These are phyloP conservation scores for Anas flavirostris DNA, from an alignment of 2,797 vertebrate genomes.

Conservation along the genomic window DNA sequence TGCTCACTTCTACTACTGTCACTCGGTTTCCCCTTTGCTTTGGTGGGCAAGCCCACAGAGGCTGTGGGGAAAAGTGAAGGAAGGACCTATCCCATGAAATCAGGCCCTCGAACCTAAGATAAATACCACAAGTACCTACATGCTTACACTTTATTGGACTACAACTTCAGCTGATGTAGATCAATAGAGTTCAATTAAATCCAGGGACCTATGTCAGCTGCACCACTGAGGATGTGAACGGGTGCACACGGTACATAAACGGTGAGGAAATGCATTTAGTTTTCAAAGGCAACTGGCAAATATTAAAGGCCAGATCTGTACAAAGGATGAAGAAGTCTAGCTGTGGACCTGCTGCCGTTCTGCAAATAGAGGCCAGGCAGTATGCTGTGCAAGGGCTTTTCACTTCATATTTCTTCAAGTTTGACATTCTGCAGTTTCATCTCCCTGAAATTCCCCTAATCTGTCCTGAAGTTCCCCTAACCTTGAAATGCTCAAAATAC, in stretches of 20 bases:
- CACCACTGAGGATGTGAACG: not conserved
- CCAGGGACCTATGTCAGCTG: not conserved
- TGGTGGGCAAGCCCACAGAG: not conserved
- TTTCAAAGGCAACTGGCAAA: slow-evolving; percentile 3
- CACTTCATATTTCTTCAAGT: not conserved
- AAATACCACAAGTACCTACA: not conserved
- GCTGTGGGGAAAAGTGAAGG: not conserved
- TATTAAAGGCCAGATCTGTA: not conserved
- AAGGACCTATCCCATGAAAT: not conserved
- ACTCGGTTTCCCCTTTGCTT: not conserved
- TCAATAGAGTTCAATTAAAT: slow-evolving; percentile 3
- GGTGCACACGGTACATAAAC: not conserved
- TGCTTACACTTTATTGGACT: not conserved
- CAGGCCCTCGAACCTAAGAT: not conserved
- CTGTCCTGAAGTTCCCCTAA: not conserved
- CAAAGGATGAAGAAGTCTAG: not conserved
- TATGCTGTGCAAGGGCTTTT: not conserved
- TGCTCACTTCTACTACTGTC: not conserved
- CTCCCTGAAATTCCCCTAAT: not conserved
- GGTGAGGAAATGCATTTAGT: not conserved
- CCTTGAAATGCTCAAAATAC: not conserved
- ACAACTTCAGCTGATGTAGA: not conserved
- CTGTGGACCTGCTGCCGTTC: not conserved
- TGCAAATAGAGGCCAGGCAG: not conserved
- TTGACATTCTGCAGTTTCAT: not conserved